phyloP scores from a whole-genome alignment of 2,113 vertebrate species.

The Xiphorhynchus elegans region DNA sequence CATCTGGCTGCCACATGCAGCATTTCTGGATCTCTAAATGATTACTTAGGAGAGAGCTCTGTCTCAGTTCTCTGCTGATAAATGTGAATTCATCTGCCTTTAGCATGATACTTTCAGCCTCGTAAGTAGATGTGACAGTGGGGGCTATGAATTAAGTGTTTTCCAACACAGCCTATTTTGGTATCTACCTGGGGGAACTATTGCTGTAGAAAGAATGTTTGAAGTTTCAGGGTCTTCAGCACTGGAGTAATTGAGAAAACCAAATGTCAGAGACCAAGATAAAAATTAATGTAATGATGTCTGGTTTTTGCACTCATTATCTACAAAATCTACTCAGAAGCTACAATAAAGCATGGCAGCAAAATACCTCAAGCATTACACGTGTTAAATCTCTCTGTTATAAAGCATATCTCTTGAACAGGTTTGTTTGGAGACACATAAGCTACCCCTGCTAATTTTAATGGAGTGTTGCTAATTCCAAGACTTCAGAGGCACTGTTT shows the following conservation, averaged over 20 bases:
- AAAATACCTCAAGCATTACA: not conserved
- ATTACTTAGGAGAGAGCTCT: not conserved
- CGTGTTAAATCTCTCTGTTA: not conserved
- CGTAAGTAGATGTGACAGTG: not conserved
- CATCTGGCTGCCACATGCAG: not conserved
- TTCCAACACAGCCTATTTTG: not conserved
- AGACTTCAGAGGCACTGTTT: not conserved
- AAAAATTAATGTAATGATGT: not conserved
- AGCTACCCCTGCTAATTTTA: not conserved
- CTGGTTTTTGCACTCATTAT: not conserved
- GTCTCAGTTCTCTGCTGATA: not conserved
- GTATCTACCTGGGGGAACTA: not conserved
- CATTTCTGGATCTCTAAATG: not conserved
- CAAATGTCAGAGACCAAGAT: not conserved
- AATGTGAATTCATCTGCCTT: not conserved
- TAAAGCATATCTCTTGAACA: not conserved
- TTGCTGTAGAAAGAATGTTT: not conserved
- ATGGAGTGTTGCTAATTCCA: not conserved
- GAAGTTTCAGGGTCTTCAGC: not conserved
- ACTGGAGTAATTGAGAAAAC: not conserved
- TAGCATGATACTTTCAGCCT: not conserved
- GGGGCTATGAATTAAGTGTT: not conserved
- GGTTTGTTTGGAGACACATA: not conserved
- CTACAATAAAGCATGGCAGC: not conserved
- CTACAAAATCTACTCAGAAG: not conserved